Base-by-base conservation (phyloP, 2,113 vertebrate genomes). In the Chrysochloris asiatica region DNA sequence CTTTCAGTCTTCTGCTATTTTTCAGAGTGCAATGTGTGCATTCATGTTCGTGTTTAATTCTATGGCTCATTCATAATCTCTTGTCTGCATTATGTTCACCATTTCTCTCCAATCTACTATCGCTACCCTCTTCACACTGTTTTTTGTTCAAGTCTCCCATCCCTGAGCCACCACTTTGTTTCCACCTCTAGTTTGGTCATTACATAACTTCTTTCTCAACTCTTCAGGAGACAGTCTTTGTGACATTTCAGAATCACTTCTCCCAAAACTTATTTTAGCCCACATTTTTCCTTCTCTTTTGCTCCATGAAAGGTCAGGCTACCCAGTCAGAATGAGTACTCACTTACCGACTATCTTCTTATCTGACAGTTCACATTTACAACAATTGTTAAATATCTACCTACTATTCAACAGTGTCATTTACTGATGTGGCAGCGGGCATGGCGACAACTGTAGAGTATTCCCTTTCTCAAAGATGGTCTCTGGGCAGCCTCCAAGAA, bases 221-320 rank as follows among this genome's bases (percentile, higher is more conserved):
- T 61, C 8, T 80, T 83, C 10, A 81, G 33, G n/a, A 86, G 38
- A 75, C n/a, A 36, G 50, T 26, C 71, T 91, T 75, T 78, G 61
- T 76, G 88, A 48, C 77, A 63, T 50, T 88, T 63, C 38, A 84
- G 36, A 93, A 91, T 38, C 75, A 41, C 21, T 80, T 90, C 63
- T 88, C 69, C 79, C 67, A 50, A 75, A 36, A 90, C 52, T 91
- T 88, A 48, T 0, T 4, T 75, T 95, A 80, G 71, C 76, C 90
- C 94, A 95, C 76, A 22, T 3, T 50, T 83, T 86, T 63, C 26
- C 52, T 93, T 67, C 65, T 89, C 41, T 94, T 43, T 80, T 76
- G 50, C n/a, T 75, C 71, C 75, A 65, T 48, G 28, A 86, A 82
- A 93, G 79, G 14, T 54, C 82, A 93, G 45, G 47, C 82, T 67